A percentile compares a stretch with the other conserved stretches of the same genome.
Conservation (phyloP, 1,140 invertebrate species). For the Drosophila pallidifrons region DNA sequence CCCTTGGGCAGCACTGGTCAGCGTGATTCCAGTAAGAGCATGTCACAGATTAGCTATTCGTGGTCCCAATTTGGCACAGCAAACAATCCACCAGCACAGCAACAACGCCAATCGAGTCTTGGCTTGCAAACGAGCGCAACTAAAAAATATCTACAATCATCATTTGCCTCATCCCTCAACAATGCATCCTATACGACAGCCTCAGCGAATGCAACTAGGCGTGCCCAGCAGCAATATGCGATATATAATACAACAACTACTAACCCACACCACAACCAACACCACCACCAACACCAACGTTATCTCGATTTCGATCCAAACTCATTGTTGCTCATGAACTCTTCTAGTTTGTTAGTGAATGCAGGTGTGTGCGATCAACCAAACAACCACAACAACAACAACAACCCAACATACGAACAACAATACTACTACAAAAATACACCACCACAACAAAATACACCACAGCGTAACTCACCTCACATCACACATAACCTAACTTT, state of each 20-base stretch:
- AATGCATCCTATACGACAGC: conserved; percentile 62
- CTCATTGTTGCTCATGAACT: conserved; percentile 85
- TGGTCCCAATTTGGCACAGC: conserved; percentile 65
- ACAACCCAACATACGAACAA: conserved; percentile 24
- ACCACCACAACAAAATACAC: conserved; percentile 13
- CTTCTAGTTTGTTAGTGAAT: conserved; percentile 85
- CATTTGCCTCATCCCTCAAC: conserved; percentile 81
- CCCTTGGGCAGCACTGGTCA: conserved; percentile 71
- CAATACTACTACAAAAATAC: conserved; percentile 33
- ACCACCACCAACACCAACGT: conserved; percentile 41
- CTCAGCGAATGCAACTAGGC: conserved; percentile 68
- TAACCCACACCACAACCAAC: conserved; percentile 62
- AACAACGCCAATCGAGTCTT: conserved; percentile 80
- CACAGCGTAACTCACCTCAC: conserved; percentile 3
- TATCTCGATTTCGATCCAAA: conserved; percentile 84
- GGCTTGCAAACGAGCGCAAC: conserved; percentile 83
- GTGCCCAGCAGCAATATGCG: conserved; percentile 83
- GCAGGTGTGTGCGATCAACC: conserved; percentile 80
- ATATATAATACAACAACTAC: conserved; percentile 72
- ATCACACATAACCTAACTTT: conserved; percentile 4
- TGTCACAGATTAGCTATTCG: conserved; percentile 79
- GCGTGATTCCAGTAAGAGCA: conserved; percentile 81
- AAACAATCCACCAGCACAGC: conserved; percentile 55
- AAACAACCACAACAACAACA: conserved; percentile 34
- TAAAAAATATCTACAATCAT: conserved; percentile 85